Evolutionary conservation across 2,797 vertebrate genomes (phyloP).

Genomic region (Tarsius wallacei): DNA sequence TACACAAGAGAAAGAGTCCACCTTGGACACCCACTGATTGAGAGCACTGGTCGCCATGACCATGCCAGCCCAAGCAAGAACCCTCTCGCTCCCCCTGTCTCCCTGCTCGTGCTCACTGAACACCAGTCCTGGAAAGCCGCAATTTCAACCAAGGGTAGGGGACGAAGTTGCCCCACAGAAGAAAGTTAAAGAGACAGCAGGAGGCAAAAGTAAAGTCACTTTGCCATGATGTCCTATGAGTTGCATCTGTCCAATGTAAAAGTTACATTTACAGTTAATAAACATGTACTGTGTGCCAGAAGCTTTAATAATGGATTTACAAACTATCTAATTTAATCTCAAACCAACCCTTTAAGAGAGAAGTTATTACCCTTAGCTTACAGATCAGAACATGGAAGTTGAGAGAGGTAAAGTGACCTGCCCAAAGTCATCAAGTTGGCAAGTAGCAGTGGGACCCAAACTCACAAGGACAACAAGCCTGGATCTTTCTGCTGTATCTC

Average conservation of each 20-base stretch:
- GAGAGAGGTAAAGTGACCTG: neutral
- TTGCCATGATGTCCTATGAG: neutral
- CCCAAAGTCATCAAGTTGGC: neutral
- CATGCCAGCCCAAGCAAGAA: neutral
- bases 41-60: accelerated
- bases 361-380: constrained; percentile 31
- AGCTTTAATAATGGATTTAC: neutral
- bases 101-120: neutral
- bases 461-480: neutral
- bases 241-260: constrained; percentile 1
- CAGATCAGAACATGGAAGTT: neutral
- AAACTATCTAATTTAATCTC: constrained; percentile 52
- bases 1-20: neutral
- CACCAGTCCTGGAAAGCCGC: neutral
- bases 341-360: neutral
- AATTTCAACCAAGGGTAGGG: neutral
- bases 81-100: neutral
- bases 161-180: neutral
- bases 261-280: neutral
- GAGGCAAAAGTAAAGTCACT: constrained; percentile 33
- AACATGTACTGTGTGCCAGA: neutral
- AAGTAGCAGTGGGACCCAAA: neutral
- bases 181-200: constrained; percentile 9
- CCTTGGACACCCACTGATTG: neutral
- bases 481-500: neutral